A percentile compares a stretch with the other conserved stretches of the same genome.
Conservation (phyloP, 1,140 invertebrate genomes). For the Temnothorax nylanderi region DNA sequence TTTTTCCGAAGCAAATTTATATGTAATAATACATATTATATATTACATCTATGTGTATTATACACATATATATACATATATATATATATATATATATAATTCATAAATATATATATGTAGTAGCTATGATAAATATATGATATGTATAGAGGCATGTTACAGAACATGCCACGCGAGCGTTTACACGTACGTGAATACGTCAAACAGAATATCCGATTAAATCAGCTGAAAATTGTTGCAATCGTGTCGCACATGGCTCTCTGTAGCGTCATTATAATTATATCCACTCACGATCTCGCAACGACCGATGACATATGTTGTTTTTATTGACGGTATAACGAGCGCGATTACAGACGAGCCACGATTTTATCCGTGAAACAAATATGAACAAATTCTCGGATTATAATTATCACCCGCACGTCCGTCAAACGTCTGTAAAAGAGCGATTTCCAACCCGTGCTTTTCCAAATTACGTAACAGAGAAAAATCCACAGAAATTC, state of each 20-base stretch:
- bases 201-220: conserved; percentile 44
- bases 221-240: conserved; percentile 18
- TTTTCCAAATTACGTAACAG: neutral
- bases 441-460: neutral
- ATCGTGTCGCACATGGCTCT: conserved; percentile 10
- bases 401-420: conserved; percentile 21
- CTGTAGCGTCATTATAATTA: conserved; percentile 38
- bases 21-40: neutral
- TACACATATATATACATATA: neutral
- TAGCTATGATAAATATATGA: neutral
- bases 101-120: neutral
- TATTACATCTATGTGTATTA: neutral
- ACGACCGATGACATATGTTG: neutral
- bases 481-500: neutral
- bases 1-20: neutral
- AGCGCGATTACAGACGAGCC: conserved; percentile 7
- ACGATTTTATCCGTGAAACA: conserved; percentile 18
- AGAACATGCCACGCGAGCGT: neutral
- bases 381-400: conserved; percentile 15
- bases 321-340: conserved; percentile 26
- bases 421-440: neutral
- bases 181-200: neutral
- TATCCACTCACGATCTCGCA: neutral
- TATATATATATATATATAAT: neutral
- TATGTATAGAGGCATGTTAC: neutral